Percentiles rank a stretch among this genome's conserved stretches.
These are phyloP conservation scores for Arctia plantaginis DNA, from an alignment of 2,888 invertebrate genomes.

Conservation along the genomic window DNA sequence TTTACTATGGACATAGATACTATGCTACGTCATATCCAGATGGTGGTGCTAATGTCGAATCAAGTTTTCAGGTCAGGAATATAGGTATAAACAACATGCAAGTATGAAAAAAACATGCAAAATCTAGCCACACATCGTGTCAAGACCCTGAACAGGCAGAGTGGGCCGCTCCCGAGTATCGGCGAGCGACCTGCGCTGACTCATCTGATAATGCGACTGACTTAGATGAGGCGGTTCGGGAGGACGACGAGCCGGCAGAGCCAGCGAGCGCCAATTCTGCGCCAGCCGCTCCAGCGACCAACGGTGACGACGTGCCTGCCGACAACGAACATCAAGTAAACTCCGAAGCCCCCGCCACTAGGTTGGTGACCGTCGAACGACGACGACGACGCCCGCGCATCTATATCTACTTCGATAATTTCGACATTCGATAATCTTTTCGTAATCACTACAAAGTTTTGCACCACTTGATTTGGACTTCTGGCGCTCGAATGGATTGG, in stretches of 20 bases:
- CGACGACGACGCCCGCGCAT: constrained; percentile 76
- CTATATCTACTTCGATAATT: constrained; percentile 74
- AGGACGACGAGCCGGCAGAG: constrained; percentile 63
- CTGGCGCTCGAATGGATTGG: constrained; percentile 35
- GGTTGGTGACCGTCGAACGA: constrained; percentile 83
- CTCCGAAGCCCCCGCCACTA: constrained; percentile 80
- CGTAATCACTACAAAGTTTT: constrained; percentile 85
- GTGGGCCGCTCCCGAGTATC: constrained; percentile 69
- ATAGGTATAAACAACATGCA: constrained; percentile 63
- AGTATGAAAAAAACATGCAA: constrained; percentile 63
- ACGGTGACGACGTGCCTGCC: constrained; percentile 63
- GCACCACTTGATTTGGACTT: constrained; percentile 65
- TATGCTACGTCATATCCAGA: constrained; percentile 69
- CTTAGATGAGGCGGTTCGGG: constrained; percentile 80
- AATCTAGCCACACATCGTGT: constrained; percentile 40
- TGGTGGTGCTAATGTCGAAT: constrained; percentile 83
- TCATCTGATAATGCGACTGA: constrained; percentile 72
- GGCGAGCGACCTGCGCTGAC: constrained; percentile 80
- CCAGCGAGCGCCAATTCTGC: constrained; percentile 64
- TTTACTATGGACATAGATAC: constrained; percentile 64
- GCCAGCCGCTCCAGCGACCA: constrained; percentile 62
- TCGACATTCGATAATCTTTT: constrained; percentile 61
- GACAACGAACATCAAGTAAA: constrained; percentile 74
- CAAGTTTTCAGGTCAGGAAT: constrained; percentile 85
- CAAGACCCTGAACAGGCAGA: constrained; percentile 68